These are phyloP conservation scores for Tanytarsus gracilentus DNA, from an alignment of 2,888 invertebrate species.

Conservation along the genomic window DNA sequence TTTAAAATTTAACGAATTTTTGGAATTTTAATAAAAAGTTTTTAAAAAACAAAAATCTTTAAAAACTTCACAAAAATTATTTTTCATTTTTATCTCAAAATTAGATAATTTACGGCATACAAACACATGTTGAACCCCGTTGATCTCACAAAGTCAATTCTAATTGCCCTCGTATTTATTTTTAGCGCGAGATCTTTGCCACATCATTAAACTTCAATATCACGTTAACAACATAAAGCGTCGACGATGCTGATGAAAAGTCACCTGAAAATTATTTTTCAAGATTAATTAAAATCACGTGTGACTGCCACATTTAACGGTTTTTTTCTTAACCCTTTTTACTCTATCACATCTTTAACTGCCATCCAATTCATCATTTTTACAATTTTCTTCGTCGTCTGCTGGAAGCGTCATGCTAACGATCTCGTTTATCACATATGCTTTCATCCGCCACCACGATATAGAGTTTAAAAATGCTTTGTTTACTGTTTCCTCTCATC, in stretches of 20 bases:
- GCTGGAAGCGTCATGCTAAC: constrained; percentile 8
- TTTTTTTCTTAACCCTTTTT: not conserved
- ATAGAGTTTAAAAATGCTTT: not conserved
- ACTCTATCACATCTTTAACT: not conserved
- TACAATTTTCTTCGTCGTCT: not conserved
- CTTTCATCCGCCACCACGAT: too few species aligned
- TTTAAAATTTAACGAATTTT: not conserved
- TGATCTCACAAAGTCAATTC: too few species aligned
- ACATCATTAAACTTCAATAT: constrained; percentile 4
- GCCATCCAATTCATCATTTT: not conserved
- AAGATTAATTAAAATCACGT: constrained; percentile 12
- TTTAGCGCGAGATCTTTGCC: not conserved
- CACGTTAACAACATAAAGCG: too few species aligned
- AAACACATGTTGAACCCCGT: too few species aligned
- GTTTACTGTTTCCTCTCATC: constrained; percentile 4
- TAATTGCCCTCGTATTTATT: too few species aligned
- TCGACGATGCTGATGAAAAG: too few species aligned
- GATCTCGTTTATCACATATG: constrained; percentile 7
- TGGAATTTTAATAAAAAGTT: too few species aligned
- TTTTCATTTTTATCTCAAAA: too few species aligned
- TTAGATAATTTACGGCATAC: too few species aligned
- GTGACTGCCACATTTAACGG: constrained; percentile 11
- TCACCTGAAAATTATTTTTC: constrained; percentile 2
- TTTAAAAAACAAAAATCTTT: too few species aligned
- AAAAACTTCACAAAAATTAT: too few species aligned